These are phyloP conservation scores for Paratilapia polleni DNA, from an alignment of 2,113 vertebrate genomes.

Conservation along the genomic window DNA sequence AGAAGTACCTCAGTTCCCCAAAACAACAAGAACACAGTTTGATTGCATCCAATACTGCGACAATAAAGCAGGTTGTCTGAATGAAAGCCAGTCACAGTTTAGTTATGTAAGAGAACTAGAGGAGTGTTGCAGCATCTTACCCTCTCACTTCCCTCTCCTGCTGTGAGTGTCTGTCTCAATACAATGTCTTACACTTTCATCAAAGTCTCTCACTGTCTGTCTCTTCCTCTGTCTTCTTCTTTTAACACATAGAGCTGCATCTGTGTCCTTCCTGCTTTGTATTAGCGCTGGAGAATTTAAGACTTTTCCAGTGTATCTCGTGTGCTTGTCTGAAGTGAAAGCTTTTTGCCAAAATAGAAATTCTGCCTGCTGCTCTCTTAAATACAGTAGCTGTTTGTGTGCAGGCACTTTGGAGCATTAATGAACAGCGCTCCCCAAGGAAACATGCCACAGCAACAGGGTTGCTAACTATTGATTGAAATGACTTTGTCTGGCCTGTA, in stretches of 20 bases:
- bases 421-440: conserved; percentile 61
- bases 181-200: conserved; percentile 40
- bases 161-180: conserved; percentile 56
- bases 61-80: conserved; percentile 64
- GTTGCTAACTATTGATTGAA: conserved; percentile 65
- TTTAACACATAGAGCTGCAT: not conserved
- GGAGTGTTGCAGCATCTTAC: conserved; percentile 48
- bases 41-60: conserved; percentile 61
- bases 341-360: conserved; percentile 43
- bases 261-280: conserved; percentile 24
- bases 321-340: conserved; percentile 27
- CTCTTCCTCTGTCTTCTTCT: not conserved
- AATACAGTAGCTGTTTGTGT: conserved; percentile 54
- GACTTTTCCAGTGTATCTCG: not conserved
- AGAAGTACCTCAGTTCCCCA: conserved; percentile 42
- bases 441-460: conserved; percentile 56
- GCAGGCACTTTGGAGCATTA: conserved; percentile 51
- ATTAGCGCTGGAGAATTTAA: conserved; percentile 23
- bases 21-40: conserved; percentile 69
- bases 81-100: conserved; percentile 58
- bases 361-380: conserved; percentile 40
- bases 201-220: conserved; percentile 29
- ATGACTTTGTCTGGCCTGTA: conserved; percentile 59
- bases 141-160: conserved; percentile 52
- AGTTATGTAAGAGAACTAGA: conserved; percentile 68